These are phyloP conservation scores for Thecocarcelia acutangulata DNA, from an alignment of 2,888 invertebrate genomes.

Conservation along the genomic window DNA sequence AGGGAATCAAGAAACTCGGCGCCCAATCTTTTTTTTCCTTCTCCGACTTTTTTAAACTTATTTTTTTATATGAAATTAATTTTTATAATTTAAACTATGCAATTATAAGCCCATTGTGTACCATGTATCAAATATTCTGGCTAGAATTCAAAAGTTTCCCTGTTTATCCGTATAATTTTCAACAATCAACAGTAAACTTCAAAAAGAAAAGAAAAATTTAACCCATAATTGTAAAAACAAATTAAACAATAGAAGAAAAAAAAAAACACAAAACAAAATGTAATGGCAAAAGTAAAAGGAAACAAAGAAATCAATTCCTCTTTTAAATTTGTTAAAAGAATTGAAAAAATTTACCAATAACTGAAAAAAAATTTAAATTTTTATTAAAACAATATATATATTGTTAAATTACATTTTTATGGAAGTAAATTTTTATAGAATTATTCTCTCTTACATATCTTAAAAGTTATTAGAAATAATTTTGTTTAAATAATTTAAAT, in stretches of 20 bases:
- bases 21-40: conserved; percentile 65
- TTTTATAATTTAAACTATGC: conserved; percentile 5
- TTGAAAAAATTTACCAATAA: neutral
- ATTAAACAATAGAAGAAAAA: neutral
- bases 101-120: neutral
- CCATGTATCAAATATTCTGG: neutral
- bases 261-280: conserved; percentile 1
- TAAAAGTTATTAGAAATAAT: conserved; percentile 6
- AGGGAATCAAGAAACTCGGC: conserved; percentile 80
- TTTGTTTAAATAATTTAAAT: conserved; percentile 33
- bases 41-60: conserved; percentile 59
- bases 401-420: conserved; percentile 26
- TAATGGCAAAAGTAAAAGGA: conserved; percentile 1
- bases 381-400: conserved; percentile 23
- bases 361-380: conserved; percentile 28
- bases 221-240: neutral
- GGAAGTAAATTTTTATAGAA: neutral
- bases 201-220: neutral
- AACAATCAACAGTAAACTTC: conserved; percentile 7
- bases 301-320: conserved; percentile 19
- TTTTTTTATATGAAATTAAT: conserved; percentile 19
- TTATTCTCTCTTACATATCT: neutral
- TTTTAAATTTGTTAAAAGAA: no score
- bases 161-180: conserved; percentile 25
- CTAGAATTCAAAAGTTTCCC: neutral